Base-by-base conservation (phyloP, 2,888 invertebrate genomes). In the Napeogenes inachia region DNA sequence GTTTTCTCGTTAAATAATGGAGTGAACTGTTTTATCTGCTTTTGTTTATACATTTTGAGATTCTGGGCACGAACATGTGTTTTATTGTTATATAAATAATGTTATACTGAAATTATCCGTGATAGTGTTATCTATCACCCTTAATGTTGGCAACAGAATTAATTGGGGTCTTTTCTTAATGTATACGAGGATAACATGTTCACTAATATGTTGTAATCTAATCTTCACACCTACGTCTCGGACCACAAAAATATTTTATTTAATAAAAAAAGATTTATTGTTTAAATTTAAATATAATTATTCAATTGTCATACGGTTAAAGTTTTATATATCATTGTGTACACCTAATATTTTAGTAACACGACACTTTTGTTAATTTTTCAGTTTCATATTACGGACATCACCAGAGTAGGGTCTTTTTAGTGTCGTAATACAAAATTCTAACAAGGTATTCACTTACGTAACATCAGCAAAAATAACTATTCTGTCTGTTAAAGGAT, bases 401-500 rank as follows among this genome's bases (percentile, higher is more conserved):
- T 21, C 21, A 50, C 50, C 12, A 47, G 47, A 47, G n/a, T 47
- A 61, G 56, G 61, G 56, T 59, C 54, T 46, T 54, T 54, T 61
- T 65, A 59, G 55, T 62, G 57, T 61, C 57, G 54, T 62, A 60
- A 60, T 55, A 59, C 38, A 54, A 57, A 60, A 64, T 56, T 53
- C 64, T 67, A 64, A 64, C 64, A 63, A 67, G 59, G 62, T 67
- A 65, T 63, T 60, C 45, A 62, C 66, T 69, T 70, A 67, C 69
- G 60, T 66, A 66, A 67, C 58, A 8, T 50, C 13, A 60, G 54
- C 35, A 61, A 61, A 55, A 54, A 45, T 45, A 58, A 33, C 13
- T 12, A 35, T 56, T 47, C n/a, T 45, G 2, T 21, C 10, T n/a
- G 13, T 1, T 47, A 13, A 53, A 30, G 33, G 32, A 67, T 46